Evolutionary conservation across 2,888 invertebrate species (phyloP).

Genomic region (Mamestra brassicae): DNA sequence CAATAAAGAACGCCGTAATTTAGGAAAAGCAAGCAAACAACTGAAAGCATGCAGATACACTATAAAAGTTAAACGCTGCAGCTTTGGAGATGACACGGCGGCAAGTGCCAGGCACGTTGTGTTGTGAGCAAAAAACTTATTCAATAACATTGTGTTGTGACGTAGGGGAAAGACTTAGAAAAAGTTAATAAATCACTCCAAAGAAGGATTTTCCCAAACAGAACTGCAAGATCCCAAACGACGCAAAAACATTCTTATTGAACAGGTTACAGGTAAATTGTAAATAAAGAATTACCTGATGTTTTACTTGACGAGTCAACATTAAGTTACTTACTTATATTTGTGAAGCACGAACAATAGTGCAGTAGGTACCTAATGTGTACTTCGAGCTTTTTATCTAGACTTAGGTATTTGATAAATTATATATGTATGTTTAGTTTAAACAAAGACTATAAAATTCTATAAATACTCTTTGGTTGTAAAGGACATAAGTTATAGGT

Average conservation of each 20-base stretch:
- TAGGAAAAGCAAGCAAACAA: slow-evolving; percentile 43
- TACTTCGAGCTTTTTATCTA: neutral
- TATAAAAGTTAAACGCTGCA: slow-evolving; percentile 24
- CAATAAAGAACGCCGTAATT: slow-evolving; percentile 42
- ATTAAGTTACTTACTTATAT: neutral
- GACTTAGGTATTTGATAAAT: neutral
- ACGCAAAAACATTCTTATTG: slow-evolving; percentile 15
- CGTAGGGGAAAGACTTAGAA: slow-evolving; percentile 28
- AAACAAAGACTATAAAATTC: too few species aligned
- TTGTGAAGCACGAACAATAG: slow-evolving; percentile 1
- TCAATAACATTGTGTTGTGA: slow-evolving; percentile 10
- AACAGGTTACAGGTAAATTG: slow-evolving; percentile 19
- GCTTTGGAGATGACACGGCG: slow-evolving; percentile 16
- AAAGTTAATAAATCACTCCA: slow-evolving; percentile 24
- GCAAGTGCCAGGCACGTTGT: neutral
- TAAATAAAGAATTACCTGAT: slow-evolving; percentile 20
- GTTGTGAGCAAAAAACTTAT: slow-evolving; percentile 7
- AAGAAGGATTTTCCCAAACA: slow-evolving; percentile 32
- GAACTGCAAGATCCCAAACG: neutral
- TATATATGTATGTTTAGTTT: neutral
- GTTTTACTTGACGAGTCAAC: slow-evolving; percentile 5
- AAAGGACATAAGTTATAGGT: slow-evolving; percentile 6
- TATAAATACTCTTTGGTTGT: too few species aligned
- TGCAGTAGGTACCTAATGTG: neutral
- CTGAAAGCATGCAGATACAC: slow-evolving; percentile 16